Evolutionary conservation across 2,113 vertebrate species (phyloP), one percentile per base, ranked within the genome.

Genomic region (Platycercus adscitus): DNA sequence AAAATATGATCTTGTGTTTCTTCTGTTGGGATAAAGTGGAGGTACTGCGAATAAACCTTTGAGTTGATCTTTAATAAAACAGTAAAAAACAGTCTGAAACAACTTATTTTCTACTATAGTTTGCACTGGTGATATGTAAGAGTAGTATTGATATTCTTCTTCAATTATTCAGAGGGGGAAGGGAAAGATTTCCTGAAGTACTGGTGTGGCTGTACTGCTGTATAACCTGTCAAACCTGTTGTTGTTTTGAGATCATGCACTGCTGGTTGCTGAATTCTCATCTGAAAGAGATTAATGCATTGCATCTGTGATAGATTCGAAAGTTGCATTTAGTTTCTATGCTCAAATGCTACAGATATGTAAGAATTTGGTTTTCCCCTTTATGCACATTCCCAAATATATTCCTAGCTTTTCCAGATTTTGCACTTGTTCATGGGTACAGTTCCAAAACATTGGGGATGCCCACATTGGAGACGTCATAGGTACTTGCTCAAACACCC

Each of bases 51-150:
- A 85, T 44, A 50, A 50, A 53, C 10, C 29, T 44, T 37, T 89
- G 58, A 88, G 73, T 72, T 82, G 35, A 91, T 95, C 46, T 91
- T 89, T 87, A 94, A 88, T 76, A 91, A 93, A 70, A 75, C 26
- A 56, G 63, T 28, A 66, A 41, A 66, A 88, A 96, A 66, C 18
- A 35, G 25, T 37, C 23, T 53, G 60, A 76, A 69, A 68, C 28
- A 56, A 43, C 16, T 78, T 88, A 18, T 95, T 91, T 90, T 68
- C 85, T 81, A 12, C 66, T 76, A 61, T 65, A 55, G 81, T 91
- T 77, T 76, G 55, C 55, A 68, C 37, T 63, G 33, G 17, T 66
- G 49, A 73, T 91, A 77, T 83, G 11, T 69, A n/a, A 70, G 29
- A 86, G 0, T 41, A 26, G 84, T 84, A 53, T 70, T 86, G 63